A percentile compares a stretch with the other conserved stretches of the same genome.
Evolutionary conservation across 2,888 invertebrate species (phyloP).

Genomic region (Drosophila merina): DNA sequence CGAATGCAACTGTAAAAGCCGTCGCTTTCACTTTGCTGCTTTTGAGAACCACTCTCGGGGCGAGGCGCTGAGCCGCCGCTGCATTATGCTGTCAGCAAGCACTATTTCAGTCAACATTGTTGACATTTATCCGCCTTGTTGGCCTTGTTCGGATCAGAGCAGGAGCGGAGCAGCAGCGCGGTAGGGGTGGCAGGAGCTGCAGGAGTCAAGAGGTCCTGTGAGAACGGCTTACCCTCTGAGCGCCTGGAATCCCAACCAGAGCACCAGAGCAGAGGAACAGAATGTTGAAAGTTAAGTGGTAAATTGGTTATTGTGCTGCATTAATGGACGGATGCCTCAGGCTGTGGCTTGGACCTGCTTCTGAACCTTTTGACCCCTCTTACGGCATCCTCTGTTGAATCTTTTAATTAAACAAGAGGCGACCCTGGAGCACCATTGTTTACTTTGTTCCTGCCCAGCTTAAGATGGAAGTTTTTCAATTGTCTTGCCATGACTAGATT

Average conservation of each 20-base stretch:
- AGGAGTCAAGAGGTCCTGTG: constrained; percentile 45
- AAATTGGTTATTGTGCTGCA: constrained; percentile 66
- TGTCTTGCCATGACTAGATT: constrained; percentile 61
- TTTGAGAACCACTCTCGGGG: not conserved
- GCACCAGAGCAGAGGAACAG: constrained; percentile 34
- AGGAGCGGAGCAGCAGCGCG: not conserved
- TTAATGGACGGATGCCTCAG: constrained; percentile 48
- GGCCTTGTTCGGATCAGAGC: constrained; percentile 23
- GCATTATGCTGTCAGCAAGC: constrained; percentile 64
- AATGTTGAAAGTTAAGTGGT: constrained; percentile 56
- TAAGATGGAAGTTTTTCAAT: constrained; percentile 68
- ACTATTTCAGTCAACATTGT: constrained; percentile 67
- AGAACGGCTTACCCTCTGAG: constrained; percentile 31
- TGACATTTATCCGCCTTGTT: constrained; percentile 71
- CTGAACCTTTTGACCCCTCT: constrained; percentile 3
- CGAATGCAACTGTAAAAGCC: constrained; percentile 16
- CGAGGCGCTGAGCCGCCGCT: constrained; percentile 27
- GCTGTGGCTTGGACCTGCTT: constrained; percentile 9
- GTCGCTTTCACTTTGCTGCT: constrained; percentile 57
- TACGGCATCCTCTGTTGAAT: constrained; percentile 30
- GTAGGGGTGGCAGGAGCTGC: not conserved
- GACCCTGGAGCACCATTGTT: constrained; percentile 44
- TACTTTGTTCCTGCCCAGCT: constrained; percentile 24
- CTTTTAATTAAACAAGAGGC: constrained; percentile 43
- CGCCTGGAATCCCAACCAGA: constrained; percentile 47